phyloP scores from a whole-genome alignment of 2,888 invertebrate species.

The Cephus runcator region DNA sequence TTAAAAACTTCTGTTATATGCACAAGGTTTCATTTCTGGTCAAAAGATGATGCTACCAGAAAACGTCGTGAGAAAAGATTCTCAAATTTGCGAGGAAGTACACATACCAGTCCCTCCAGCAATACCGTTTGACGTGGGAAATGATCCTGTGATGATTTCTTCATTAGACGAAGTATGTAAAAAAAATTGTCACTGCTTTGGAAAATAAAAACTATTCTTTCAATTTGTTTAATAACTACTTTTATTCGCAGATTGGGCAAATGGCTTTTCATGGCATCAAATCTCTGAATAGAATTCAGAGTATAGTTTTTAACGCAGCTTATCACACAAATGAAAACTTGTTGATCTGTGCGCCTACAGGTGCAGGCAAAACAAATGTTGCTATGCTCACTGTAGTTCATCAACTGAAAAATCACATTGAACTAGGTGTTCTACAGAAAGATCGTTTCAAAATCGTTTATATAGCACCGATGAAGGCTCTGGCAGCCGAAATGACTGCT shows the following conservation, averaged over 20 bases:
- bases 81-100: conserved; percentile 86
- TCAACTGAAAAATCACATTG: conserved; percentile 87
- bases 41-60: conserved; percentile 83
- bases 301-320: conserved; percentile 93
- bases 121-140: conserved; percentile 72
- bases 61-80: conserved; percentile 78
- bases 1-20: conserved; percentile 28
- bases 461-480: conserved; percentile 99
- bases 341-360: conserved; percentile 98
- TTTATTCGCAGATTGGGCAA: conserved; percentile 78
- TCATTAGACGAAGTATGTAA: conserved; percentile 73
- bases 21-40: conserved; percentile 79
- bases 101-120: conserved; percentile 79
- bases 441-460: conserved; percentile 98
- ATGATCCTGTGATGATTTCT: conserved; percentile 72
- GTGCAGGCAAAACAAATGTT: conserved; percentile 99
- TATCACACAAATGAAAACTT: conserved; percentile 97
- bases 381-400: conserved; percentile 93
- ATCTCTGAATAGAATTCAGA: conserved; percentile 92
- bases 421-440: conserved; percentile 83
- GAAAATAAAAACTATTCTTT: conserved; percentile 7
- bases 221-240: conserved; percentile 5
- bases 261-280: conserved; percentile 90
- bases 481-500: conserved; percentile 98
- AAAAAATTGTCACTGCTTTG: conserved; percentile 4